phyloP scores from a whole-genome alignment of 2,113 vertebrate species.

The Alethe diademata region DNA sequence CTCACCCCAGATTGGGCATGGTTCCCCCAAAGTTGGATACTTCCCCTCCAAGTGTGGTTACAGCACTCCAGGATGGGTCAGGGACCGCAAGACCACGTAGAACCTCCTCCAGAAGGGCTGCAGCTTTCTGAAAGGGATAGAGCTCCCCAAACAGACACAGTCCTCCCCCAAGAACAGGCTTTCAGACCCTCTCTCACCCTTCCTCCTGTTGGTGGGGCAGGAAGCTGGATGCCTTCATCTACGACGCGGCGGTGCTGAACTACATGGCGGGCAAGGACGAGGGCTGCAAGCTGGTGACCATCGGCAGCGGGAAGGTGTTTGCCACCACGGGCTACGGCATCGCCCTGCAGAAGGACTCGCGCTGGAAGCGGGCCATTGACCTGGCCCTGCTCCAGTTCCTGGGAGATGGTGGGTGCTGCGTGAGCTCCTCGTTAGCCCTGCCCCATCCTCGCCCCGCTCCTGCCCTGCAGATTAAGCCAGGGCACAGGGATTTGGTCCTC shows the following conservation, averaged over 20 bases:
- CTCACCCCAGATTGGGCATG: not conserved
- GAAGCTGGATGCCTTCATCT: constrained; percentile 97
- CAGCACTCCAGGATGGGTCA: not conserved
- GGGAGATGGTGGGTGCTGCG: constrained; percentile 82
- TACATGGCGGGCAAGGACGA: constrained; percentile 99
- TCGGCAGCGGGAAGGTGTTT: constrained; percentile 96
- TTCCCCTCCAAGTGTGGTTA: not conserved
- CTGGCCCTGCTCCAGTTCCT: constrained; percentile 95
- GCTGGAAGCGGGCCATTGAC: constrained; percentile 93
- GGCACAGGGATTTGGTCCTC: not conserved
- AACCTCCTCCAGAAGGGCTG: not conserved
- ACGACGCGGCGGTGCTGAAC: constrained; percentile 93
- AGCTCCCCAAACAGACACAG: not conserved
- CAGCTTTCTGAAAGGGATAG: not conserved
- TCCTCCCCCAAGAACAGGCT: fast-evolving
- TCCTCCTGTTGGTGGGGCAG: constrained; percentile 59
- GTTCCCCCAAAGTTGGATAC: not conserved
- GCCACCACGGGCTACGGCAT: constrained; percentile 97
- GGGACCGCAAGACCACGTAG: not conserved
- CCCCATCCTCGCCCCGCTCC: not conserved
- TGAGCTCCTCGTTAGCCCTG: fast-evolving
- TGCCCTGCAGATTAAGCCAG: not conserved
- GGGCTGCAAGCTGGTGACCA: constrained; percentile 98
- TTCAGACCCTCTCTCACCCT: not conserved
- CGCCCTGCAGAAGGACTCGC: constrained; percentile 94